phyloP scores from a whole-genome alignment of 2,888 invertebrate species.

The Miltochrista miniata region DNA sequence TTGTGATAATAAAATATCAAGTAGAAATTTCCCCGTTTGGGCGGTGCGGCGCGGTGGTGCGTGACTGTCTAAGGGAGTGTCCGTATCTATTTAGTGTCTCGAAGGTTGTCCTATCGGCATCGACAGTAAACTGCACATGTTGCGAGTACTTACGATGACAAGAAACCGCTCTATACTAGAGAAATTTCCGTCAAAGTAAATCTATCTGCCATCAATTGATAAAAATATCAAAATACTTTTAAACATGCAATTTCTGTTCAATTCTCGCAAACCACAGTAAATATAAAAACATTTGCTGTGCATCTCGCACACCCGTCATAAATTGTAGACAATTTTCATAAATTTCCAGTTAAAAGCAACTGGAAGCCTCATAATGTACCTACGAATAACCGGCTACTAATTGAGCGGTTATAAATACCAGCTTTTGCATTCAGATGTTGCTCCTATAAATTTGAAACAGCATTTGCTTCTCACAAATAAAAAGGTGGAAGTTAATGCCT shows the following conservation, averaged over 20 bases:
- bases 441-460: conserved; percentile 39
- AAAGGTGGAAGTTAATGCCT: conserved; percentile 38
- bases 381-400: conserved; percentile 51
- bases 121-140: conserved; percentile 66
- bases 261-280: not conserved
- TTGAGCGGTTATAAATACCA: conserved; percentile 57
- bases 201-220: not conserved
- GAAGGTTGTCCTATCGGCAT: conserved; percentile 41
- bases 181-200: conserved; percentile 14
- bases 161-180: conserved; percentile 14
- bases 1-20: conserved; percentile 50
- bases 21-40: conserved; percentile 43
- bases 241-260: not conserved
- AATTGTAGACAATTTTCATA: conserved; percentile 60
- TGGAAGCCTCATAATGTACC: conserved; percentile 46
- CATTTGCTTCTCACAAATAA: conserved; percentile 26
- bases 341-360: conserved; percentile 49
- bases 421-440: conserved; percentile 45
- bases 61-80: conserved; percentile 26
- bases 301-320: conserved; percentile 23
- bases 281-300: not conserved
- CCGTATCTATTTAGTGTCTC: conserved; percentile 46
- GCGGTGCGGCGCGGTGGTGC: conserved; percentile 13
- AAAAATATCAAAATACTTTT: not conserved
- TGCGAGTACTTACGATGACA: conserved; percentile 47